phyloP scores from a whole-genome alignment of 2,888 invertebrate genomes.

The Aphodius sticticus region DNA sequence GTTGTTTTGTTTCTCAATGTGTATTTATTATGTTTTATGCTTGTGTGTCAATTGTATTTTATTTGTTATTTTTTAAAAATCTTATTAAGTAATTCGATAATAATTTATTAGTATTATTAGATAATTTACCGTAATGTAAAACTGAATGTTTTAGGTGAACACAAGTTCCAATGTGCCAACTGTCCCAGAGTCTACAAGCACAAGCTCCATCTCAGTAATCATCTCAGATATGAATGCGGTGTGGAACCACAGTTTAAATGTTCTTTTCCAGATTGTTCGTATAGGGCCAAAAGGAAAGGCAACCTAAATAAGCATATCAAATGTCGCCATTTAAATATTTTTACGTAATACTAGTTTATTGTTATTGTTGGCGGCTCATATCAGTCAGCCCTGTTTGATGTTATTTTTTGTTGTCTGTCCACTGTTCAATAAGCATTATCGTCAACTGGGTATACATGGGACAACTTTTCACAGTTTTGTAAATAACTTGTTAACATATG shows the following conservation, averaged over 20 bases:
- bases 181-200: conserved; percentile 28
- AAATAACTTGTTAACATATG: no score
- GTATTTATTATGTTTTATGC: no score
- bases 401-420: no score
- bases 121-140: neutral
- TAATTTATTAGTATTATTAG: neutral
- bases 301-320: conserved; percentile 28
- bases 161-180: conserved; percentile 27
- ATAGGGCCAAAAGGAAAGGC: conserved; percentile 29
- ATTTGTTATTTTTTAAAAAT: no score
- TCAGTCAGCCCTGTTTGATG: no score
- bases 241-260: conserved; percentile 33
- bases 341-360: no score
- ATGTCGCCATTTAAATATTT: neutral
- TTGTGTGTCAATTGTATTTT: no score
- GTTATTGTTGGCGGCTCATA: no score
- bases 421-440: no score
- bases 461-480: no score
- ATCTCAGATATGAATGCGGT: conserved; percentile 32
- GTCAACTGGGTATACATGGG: no score
- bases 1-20: no score
- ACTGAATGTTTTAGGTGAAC: conserved; percentile 9
- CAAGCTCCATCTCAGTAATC: conserved; percentile 24
- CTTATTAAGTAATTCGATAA: neutral
- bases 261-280: conserved; percentile 17